A percentile compares a stretch with the other conserved stretches of the same genome.
Conservation (phyloP, 2,797 vertebrate species). For the Schizothorax lantsangensis region DNA sequence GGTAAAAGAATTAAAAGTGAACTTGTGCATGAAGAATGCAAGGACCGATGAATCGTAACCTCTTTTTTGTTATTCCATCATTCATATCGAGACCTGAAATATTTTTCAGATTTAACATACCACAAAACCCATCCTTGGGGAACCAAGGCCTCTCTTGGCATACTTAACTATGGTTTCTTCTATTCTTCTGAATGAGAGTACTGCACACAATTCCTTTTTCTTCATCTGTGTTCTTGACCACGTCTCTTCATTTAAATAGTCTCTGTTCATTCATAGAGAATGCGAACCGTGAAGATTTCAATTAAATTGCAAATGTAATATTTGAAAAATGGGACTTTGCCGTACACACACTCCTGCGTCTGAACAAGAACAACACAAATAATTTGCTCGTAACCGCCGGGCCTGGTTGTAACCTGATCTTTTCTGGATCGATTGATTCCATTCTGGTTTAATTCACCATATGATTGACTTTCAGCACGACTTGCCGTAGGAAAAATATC, state of each 20-base stretch:
- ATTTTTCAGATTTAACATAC: conserved; percentile 49
- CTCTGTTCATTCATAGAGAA: conserved; percentile 51
- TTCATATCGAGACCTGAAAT: conserved; percentile 46
- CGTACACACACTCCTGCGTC: conserved; percentile 67
- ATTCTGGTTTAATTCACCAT: conserved; percentile 89
- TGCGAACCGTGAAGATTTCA: conserved; percentile 53
- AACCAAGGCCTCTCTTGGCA: conserved; percentile 41
- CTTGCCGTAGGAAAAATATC: conserved; percentile 80
- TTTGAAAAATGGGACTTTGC: conserved; percentile 70
- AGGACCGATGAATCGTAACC: conserved; percentile 46
- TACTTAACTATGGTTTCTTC: conserved; percentile 17
- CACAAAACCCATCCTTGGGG: conserved; percentile 30
- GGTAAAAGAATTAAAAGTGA: conserved; percentile 50
- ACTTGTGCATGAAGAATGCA: conserved; percentile 42
- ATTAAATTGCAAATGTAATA: conserved; percentile 72
- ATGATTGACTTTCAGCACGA: conserved; percentile 85
- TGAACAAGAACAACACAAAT: conserved; percentile 74
- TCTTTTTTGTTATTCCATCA: conserved; percentile 36
- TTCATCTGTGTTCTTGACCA: conserved; percentile 47
- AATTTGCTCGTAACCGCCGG: conserved; percentile 75
- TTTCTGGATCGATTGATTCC: conserved; percentile 86
- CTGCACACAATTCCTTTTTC: conserved; percentile 17
- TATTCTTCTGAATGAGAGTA: conserved; percentile 17
- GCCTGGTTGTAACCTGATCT: conserved; percentile 83
- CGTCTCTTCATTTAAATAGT: conserved; percentile 55